Percentiles rank a stretch among this genome's conserved stretches.
Conservation (phyloP, 2,888 invertebrate species). For the Himalopsyche anomala region DNA sequence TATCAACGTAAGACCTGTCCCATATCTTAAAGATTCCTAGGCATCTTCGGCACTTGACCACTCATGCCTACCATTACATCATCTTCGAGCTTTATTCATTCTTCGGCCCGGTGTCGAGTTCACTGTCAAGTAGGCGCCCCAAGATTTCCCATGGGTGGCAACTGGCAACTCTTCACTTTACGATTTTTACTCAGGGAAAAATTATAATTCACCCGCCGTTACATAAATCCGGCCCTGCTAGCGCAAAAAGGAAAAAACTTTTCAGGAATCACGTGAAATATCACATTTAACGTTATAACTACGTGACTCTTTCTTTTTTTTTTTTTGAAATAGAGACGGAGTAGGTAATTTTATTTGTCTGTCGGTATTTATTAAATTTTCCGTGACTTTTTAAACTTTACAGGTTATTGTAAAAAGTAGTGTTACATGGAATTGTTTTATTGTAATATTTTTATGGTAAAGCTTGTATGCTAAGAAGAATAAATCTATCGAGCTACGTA, state of each 20-base stretch:
- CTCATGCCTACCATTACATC: constrained; percentile 3
- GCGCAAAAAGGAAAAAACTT: not conserved
- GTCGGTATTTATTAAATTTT: not conserved
- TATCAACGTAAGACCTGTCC: not conserved
- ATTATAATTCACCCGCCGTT: constrained; percentile 1
- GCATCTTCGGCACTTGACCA: not conserved
- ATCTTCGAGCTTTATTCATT: constrained; percentile 2
- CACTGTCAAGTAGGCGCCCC: not conserved
- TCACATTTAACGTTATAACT: not conserved
- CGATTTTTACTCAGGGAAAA: not conserved
- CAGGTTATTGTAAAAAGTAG: not conserved
- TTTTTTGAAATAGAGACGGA: not conserved
- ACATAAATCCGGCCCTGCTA: constrained; percentile 7
- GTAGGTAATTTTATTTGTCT: not conserved
- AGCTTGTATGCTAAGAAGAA: no score
- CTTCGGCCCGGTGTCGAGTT: not conserved
- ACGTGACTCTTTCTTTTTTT: not conserved
- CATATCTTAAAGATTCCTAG: not conserved
- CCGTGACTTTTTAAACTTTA: no score
- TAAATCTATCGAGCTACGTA: no score
- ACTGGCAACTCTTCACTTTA: constrained; percentile 3
- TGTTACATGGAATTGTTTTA: not conserved
- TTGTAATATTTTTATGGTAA: not conserved
- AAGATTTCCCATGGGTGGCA: not conserved
- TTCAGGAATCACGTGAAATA: constrained; percentile 5